A percentile compares a stretch with the other conserved stretches of the same genome.
These are phyloP conservation scores for Drosophila ustulata DNA, from an alignment of 2,888 invertebrate species.

Conservation along the genomic window DNA sequence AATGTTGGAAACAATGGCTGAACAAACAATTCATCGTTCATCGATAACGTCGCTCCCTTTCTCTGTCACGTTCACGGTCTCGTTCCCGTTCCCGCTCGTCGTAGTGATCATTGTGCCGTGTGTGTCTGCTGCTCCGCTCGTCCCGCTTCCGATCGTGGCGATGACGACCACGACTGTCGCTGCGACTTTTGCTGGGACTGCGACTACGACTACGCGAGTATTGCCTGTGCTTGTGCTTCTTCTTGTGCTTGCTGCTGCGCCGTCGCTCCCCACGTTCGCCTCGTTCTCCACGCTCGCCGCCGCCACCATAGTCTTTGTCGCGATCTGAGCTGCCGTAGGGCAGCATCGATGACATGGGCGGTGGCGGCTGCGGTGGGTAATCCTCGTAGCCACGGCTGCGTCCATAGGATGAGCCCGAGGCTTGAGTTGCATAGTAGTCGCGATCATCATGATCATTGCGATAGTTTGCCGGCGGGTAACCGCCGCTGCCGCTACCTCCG, in stretches of 20 bases:
- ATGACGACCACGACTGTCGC: constrained; percentile 68
- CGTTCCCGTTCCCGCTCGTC: constrained; percentile 51
- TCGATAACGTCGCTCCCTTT: constrained; percentile 69
- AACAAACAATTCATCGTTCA: constrained; percentile 41
- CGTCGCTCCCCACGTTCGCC: constrained; percentile 44
- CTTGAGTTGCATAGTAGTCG: constrained; percentile 66
- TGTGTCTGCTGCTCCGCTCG: constrained; percentile 55
- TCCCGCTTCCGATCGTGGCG: constrained; percentile 67
- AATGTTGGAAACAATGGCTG: constrained; percentile 26
- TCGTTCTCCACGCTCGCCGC: constrained; percentile 27
- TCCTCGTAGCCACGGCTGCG: constrained; percentile 71
- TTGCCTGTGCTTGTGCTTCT: constrained; percentile 83
- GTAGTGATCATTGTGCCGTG: constrained; percentile 54
- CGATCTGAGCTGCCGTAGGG: constrained; percentile 55
- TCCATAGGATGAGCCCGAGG: constrained; percentile 64
- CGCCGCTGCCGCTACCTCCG: constrained; percentile 64
- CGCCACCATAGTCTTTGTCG: constrained; percentile 53
- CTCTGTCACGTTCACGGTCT: constrained; percentile 55
- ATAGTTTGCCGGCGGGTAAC: constrained; percentile 61
- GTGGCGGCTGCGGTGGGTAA: constrained; percentile 58
- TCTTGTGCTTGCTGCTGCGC: constrained; percentile 82
- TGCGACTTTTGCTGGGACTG: constrained; percentile 69
- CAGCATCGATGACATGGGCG: constrained; percentile 40
- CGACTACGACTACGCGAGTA: constrained; percentile 81
- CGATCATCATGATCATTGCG: constrained; percentile 83